phyloP scores from a whole-genome alignment of 2,113 vertebrate species.

The Equus przewalskii region DNA sequence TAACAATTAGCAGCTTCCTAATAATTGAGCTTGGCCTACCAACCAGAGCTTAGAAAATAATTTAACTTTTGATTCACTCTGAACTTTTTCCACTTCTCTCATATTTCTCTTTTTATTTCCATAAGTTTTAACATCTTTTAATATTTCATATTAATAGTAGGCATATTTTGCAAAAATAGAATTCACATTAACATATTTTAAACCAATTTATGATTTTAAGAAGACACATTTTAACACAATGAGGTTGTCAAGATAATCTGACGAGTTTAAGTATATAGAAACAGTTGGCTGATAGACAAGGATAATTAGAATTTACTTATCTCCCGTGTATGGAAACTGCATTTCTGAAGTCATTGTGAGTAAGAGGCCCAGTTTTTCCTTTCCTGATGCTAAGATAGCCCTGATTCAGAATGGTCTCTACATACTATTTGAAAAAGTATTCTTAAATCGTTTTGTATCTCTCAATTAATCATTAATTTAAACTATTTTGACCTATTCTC shows the following conservation, averaged over 20 bases:
- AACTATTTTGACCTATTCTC: constrained; percentile 50
- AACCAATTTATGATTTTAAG: constrained; percentile 32
- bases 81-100: neutral
- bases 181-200: constrained; percentile 38
- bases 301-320: constrained; percentile 44
- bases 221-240: constrained; percentile 33
- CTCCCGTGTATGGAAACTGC: neutral
- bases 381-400: neutral
- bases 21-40: neutral
- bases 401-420: neutral
- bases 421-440: neutral
- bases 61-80: constrained; percentile 42
- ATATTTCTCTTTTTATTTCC: neutral
- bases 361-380: neutral
- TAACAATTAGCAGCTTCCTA: constrained; percentile 11
- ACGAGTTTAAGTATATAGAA: constrained; percentile 34
- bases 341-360: constrained; percentile 35
- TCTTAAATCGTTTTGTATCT: constrained; percentile 15
- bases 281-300: constrained; percentile 6
- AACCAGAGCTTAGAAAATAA: constrained; percentile 48
- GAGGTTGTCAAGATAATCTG: constrained; percentile 46
- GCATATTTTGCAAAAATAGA: constrained; percentile 39
- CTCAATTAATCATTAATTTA: constrained; percentile 62
- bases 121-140: constrained; percentile 27
- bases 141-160: constrained; percentile 31